These are phyloP conservation scores for Prionchulus punctatus DNA, from an alignment of 2,888 invertebrate genomes.

Conservation along the genomic window DNA sequence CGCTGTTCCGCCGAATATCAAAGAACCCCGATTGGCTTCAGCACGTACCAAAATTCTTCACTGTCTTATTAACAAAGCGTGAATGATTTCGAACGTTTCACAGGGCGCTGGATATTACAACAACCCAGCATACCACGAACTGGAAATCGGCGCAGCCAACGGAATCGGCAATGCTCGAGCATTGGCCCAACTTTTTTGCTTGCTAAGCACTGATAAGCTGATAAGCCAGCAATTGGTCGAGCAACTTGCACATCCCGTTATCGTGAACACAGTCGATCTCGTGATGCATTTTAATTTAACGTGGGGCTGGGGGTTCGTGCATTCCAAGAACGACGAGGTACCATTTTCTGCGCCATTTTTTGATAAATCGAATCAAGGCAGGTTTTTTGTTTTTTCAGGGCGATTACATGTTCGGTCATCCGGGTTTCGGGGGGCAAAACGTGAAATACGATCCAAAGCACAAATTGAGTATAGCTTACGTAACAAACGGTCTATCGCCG, in stretches of 20 bases:
- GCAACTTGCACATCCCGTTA: not conserved
- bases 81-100: too few species aligned
- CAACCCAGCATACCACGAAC: not conserved
- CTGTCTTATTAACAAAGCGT: too few species aligned
- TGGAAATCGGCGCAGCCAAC: not conserved
- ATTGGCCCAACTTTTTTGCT: not conserved
- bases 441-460: slow-evolving; percentile 31
- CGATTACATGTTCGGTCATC: slow-evolving; percentile 26
- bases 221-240: not conserved
- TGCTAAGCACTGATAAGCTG: not conserved
- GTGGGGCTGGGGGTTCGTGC: not conserved
- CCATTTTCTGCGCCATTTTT: too few species aligned
- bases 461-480: slow-evolving; percentile 33
- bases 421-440: slow-evolving; percentile 37
- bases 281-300: not conserved
- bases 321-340: not conserved
- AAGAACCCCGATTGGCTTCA: too few species aligned
- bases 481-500: slow-evolving; percentile 30
- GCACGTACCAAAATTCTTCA: too few species aligned
- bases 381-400: not conserved
- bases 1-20: too few species aligned
- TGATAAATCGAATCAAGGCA: too few species aligned
- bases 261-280: not conserved
- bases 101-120: too few species aligned
- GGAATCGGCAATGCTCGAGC: not conserved